phyloP scores from a whole-genome alignment of 2,113 vertebrate species.

The Elaphurus davidianus region DNA sequence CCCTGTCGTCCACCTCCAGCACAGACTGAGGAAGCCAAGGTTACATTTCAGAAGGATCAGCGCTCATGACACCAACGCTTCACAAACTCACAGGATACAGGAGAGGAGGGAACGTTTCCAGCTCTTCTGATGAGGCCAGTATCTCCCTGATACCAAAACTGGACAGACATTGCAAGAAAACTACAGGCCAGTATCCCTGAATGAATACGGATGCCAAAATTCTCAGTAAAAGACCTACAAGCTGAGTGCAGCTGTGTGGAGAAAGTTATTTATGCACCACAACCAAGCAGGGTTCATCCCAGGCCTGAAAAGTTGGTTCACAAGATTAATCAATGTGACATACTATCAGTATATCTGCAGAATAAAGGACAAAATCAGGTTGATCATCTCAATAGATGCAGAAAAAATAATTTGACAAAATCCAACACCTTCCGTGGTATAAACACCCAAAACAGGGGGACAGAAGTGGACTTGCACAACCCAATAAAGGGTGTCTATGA shows the following conservation, averaged over 20 bases:
- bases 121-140: not conserved
- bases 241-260: not conserved
- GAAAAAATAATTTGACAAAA: not conserved
- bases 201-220: not conserved
- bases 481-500: not conserved
- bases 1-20: not conserved
- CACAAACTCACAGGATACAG: not conserved
- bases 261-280: not conserved
- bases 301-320: not conserved
- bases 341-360: fast-evolving
- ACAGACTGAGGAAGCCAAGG: not conserved
- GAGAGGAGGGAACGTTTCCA: not conserved
- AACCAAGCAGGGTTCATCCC: not conserved
- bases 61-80: not conserved
- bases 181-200: not conserved
- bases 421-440: not conserved
- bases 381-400: not conserved
- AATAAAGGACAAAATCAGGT: not conserved
- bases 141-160: not conserved
- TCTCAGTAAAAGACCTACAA: not conserved
- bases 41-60: not conserved
- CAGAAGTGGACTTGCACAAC: not conserved
- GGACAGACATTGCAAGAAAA: not conserved
- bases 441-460: not conserved
- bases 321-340: not conserved